phyloP scores from a whole-genome alignment of 2,888 invertebrate genomes.

The Lagria hirta region DNA sequence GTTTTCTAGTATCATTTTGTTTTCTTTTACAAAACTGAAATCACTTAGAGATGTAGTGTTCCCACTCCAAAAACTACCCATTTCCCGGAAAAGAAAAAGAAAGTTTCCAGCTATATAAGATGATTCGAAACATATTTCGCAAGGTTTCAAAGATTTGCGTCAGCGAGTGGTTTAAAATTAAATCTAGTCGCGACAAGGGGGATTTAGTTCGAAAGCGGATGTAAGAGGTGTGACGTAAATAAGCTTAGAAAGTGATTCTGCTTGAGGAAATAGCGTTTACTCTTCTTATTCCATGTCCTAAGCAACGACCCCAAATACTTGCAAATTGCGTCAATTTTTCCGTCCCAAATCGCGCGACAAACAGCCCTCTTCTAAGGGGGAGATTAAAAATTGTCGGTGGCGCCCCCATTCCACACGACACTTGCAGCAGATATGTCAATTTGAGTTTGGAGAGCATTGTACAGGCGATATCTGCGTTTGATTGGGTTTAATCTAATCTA shows the following conservation, averaged over 20 bases:
- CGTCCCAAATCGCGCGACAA: conserved; percentile 5
- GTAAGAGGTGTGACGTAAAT: conserved; percentile 29
- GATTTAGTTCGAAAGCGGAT: conserved; percentile 25
- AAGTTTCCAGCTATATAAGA: too few relatives aligned
- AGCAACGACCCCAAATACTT: conserved; percentile 5
- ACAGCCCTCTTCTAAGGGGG: conserved; percentile 2
- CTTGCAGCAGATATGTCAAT: conserved; percentile 19
- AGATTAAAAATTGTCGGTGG: too few relatives aligned
- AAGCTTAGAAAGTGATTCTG: conserved; percentile 24
- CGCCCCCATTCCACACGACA: too few relatives aligned
- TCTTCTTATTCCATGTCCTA: conserved; percentile 4
- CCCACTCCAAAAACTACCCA: not conserved
- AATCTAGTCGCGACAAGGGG: conserved; percentile 28
- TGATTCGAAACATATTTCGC: conserved; percentile 17
- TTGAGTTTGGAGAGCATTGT: conserved; percentile 5
- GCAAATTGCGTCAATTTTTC: conserved; percentile 5
- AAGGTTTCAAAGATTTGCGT: conserved; percentile 11
- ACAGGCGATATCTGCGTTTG: too few relatives aligned
- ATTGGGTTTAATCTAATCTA: too few relatives aligned
- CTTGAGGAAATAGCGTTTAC: conserved; percentile 17
- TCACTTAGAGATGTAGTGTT: not conserved
- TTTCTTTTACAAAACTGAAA: too few relatives aligned
- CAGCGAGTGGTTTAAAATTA: conserved; percentile 24
- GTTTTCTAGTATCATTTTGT: too few relatives aligned
- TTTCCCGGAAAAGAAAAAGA: not conserved